Evolutionary conservation across 1,140 invertebrate genomes (phyloP).

Genomic region (Chrysomallon squamiferum): DNA sequence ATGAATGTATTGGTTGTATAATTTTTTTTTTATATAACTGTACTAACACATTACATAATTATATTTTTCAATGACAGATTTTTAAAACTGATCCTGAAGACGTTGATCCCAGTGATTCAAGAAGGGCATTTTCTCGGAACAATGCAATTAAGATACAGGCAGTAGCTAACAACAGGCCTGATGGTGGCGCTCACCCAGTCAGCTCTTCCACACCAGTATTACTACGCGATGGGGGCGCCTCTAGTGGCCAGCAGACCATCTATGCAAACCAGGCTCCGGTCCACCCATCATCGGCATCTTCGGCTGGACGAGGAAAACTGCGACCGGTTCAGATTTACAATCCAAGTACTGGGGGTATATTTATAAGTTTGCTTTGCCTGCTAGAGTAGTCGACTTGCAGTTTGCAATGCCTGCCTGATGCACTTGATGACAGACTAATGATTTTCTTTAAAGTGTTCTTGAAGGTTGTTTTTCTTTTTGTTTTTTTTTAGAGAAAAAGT

Average conservation of each 20-base stretch:
- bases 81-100: slow-evolving; percentile 22
- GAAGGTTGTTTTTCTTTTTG: no score
- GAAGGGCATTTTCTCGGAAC: slow-evolving; percentile 25
- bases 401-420: no score
- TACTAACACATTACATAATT: no score
- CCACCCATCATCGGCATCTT: slow-evolving; percentile 13
- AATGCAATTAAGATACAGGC: slow-evolving; percentile 6
- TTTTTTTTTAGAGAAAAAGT: no score
- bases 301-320: slow-evolving; percentile 10
- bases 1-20: no score
- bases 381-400: no score
- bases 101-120: slow-evolving; percentile 33
- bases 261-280: slow-evolving; percentile 43
- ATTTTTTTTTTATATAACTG: no score
- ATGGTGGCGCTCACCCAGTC: slow-evolving; percentile 16
- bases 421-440: no score
- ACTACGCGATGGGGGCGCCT: slow-evolving; percentile 20
- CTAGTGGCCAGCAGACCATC: slow-evolving; percentile 17
- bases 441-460: no score
- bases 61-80: no score
- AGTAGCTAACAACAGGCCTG: slow-evolving; percentile 5
- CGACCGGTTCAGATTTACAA: slow-evolving; percentile 46
- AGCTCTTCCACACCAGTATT: slow-evolving; percentile 9
- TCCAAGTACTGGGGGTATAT: slow-evolving; percentile 38
- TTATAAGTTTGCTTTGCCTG: no score